These are phyloP conservation scores for Aporophyla nigra DNA, from an alignment of 2,888 invertebrate genomes.

Conservation along the genomic window DNA sequence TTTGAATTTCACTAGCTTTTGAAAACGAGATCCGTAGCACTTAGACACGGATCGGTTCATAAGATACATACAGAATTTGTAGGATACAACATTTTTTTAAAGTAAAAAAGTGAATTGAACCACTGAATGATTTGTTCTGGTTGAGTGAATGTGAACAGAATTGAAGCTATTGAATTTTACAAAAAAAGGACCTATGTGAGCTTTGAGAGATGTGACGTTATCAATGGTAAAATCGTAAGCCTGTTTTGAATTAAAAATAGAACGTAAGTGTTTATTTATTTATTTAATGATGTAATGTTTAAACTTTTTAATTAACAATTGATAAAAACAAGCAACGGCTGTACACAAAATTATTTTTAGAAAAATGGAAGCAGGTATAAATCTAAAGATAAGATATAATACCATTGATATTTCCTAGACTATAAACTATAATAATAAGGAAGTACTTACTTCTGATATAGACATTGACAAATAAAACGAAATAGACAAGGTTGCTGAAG, in stretches of 20 bases:
- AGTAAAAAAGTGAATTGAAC: neutral
- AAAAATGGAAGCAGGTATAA: neutral
- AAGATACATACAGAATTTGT: slow-evolving; percentile 69
- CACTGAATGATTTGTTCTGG: neutral
- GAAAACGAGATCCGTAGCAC: slow-evolving; percentile 85
- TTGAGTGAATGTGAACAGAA: neutral
- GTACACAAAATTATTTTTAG: neutral
- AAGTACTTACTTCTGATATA: neutral
- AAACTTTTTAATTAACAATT: neutral
- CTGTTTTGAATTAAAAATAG: no score
- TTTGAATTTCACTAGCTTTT: slow-evolving; percentile 89
- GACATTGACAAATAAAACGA: neutral
- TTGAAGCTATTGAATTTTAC: neutral
- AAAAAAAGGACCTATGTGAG: neutral
- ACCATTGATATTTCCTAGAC: neutral
- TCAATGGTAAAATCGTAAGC: no score
- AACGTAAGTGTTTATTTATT: no score
- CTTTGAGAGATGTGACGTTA: no score
- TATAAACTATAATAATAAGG: neutral
- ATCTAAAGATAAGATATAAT: neutral
- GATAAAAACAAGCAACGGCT: neutral
- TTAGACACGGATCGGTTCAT: slow-evolving; percentile 85
- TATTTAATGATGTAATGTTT: no score
- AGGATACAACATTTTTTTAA: slow-evolving; percentile 28
- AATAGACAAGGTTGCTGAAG: neutral